A percentile compares a stretch with the other conserved stretches of the same genome.
These are phyloP conservation scores for Apteryx owenii DNA, from an alignment of 2,113 vertebrate genomes.

Conservation along the genomic window DNA sequence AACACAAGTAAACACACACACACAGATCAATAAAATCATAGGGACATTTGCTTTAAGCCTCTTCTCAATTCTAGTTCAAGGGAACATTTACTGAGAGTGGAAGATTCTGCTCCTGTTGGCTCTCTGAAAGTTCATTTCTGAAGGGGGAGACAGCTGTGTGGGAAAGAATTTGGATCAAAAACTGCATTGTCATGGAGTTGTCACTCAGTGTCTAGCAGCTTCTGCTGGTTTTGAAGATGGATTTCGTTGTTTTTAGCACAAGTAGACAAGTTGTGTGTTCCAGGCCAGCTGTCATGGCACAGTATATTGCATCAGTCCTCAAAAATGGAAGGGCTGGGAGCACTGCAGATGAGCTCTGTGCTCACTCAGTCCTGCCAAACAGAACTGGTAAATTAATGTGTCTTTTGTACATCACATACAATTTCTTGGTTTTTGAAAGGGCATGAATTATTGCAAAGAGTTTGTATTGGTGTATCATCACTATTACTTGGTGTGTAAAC, in stretches of 20 bases:
- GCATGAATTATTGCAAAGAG: neutral
- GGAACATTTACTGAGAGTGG: neutral
- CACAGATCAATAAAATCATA: neutral
- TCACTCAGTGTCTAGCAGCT: neutral
- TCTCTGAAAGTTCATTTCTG: neutral
- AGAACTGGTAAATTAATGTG: neutral
- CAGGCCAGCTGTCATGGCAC: neutral
- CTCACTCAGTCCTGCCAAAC: neutral
- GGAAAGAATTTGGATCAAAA: neutral
- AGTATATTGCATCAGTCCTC: neutral
- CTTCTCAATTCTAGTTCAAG: neutral
- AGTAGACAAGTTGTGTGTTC: neutral
- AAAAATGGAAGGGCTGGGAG: neutral
- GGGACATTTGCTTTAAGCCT: neutral
- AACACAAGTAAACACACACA: neutral
- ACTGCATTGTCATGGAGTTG: neutral
- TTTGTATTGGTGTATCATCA: neutral
- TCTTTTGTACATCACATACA: neutral
- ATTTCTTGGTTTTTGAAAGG: neutral
- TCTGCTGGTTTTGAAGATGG: neutral
- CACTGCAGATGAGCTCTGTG: neutral
- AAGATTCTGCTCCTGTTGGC: neutral
- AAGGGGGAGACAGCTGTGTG: fast-evolving
- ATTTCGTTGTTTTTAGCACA: neutral
- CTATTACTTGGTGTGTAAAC: neutral